Percentiles rank a stretch among this genome's conserved stretches.
Evolutionary conservation across 2,113 vertebrate species (phyloP).

Genomic region (Gymnobelideus leadbeateri): DNA sequence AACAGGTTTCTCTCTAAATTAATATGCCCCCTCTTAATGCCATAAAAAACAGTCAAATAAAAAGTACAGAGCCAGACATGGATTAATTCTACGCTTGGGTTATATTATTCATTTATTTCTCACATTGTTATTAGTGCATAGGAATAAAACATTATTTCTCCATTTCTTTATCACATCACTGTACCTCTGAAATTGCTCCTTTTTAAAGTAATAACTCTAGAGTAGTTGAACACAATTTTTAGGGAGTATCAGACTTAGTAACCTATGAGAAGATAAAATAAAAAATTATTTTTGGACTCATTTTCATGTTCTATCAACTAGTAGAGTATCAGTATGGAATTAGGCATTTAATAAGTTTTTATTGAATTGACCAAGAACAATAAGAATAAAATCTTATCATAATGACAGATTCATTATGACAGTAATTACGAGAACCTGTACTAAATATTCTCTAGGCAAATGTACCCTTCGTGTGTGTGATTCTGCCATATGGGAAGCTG

Average conservation of each 20-base stretch:
- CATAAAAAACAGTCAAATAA: neutral
- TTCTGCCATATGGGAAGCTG: rapidly evolving
- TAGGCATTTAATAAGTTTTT: neutral
- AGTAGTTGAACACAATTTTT: neutral
- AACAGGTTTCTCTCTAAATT: neutral
- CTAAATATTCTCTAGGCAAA: neutral
- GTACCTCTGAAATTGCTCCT: neutral
- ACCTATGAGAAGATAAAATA: neutral
- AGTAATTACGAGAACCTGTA: neutral
- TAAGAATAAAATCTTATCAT: neutral
- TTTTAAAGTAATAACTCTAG: neutral
- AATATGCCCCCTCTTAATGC: no score
- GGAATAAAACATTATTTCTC: neutral
- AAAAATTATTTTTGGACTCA: neutral
- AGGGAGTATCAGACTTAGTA: neutral
- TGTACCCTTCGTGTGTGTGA: neutral
- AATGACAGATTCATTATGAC: neutral
- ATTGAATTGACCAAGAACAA: neutral
- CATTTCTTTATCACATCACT: neutral
- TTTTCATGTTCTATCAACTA: neutral
- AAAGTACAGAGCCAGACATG: neutral
- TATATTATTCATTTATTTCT: neutral
- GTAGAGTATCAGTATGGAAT: neutral
- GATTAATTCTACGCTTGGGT: neutral
- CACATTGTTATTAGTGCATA: neutral